phyloP scores from a whole-genome alignment of 1,140 invertebrate species.

The Penaeus japonicus region DNA sequence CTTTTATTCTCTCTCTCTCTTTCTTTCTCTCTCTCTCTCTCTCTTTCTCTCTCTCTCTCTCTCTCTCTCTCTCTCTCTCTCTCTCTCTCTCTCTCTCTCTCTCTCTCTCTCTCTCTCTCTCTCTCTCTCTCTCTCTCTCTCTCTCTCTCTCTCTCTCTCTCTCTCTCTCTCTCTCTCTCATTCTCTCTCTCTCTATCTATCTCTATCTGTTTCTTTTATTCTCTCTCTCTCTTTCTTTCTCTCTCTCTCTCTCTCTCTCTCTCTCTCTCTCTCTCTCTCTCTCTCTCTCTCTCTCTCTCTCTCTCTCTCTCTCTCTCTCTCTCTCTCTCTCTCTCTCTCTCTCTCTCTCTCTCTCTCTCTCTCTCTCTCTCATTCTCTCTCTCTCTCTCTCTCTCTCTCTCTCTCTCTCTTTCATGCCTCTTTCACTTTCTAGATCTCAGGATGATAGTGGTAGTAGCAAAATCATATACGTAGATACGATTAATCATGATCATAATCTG shows the following conservation, averaged over 20 bases:
- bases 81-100: background rate
- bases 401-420: background rate
- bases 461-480: too few species aligned
- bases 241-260: slow-evolving; percentile 19
- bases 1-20: background rate
- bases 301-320: slow-evolving; percentile 36
- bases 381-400: background rate
- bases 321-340: slow-evolving; percentile 36
- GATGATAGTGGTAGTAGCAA: too few species aligned
- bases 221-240: slow-evolving; percentile 37
- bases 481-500: background rate
- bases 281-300: background rate
- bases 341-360: slow-evolving; percentile 1
- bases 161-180: background rate
- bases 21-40: background rate
- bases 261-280: background rate
- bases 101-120: background rate
- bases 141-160: background rate
- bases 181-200: background rate
- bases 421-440: too few species aligned
- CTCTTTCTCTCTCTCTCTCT: background rate
- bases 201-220: slow-evolving; percentile 17
- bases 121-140: background rate
- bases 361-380: background rate
- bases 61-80: background rate